Conservation (phyloP, 1,140 invertebrate species). For the Aphaenogaster floridana region DNA sequence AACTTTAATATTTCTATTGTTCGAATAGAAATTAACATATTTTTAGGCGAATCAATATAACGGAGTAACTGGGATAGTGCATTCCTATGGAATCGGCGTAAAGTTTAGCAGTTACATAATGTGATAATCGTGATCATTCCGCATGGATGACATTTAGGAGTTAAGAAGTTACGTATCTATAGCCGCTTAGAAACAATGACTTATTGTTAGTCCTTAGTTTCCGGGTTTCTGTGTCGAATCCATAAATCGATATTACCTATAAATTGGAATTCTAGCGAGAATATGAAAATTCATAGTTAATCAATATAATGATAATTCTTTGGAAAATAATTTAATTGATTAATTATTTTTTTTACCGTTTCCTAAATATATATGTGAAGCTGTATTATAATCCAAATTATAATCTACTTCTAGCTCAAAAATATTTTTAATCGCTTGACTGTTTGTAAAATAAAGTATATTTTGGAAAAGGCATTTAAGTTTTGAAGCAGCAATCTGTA, state of each 20-base stretch:
- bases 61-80: neutral
- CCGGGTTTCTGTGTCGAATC: conserved; percentile 52
- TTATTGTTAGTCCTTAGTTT: conserved; percentile 47
- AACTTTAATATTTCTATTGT: conserved; percentile 1
- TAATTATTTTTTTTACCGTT: neutral
- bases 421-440: neutral
- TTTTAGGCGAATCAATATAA: conserved; percentile 16
- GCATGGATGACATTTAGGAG: conserved; percentile 57
- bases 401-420: neutral
- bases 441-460: neutral
- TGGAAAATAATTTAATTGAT: neutral
- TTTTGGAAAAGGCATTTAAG: neutral
- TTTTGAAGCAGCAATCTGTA: neutral
- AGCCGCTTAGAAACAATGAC: conserved; percentile 45
- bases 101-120: conserved; percentile 51
- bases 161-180: conserved; percentile 60
- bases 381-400: neutral
- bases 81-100: conserved; percentile 5
- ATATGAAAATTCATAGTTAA: conserved; percentile 4
- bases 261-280: conserved; percentile 16
- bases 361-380: no score
- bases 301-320: neutral
- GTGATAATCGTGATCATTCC: conserved; percentile 61
- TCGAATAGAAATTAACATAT: conserved; percentile 10
- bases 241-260: conserved; percentile 53